phyloP scores from a whole-genome alignment of 2,797 vertebrate genomes.

The Hapalemur alaotrensis region DNA sequence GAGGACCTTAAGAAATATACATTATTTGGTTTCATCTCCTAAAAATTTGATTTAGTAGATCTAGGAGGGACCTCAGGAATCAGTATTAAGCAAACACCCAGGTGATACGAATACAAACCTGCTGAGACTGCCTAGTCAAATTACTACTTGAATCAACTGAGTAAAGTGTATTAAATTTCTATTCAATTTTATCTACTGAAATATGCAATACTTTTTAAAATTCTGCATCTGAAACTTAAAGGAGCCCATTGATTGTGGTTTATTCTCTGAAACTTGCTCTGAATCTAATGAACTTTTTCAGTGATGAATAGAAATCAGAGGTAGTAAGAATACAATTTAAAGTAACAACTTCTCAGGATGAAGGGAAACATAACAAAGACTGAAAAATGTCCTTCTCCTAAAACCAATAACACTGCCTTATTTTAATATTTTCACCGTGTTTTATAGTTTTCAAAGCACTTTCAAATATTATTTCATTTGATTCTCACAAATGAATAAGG shows the following conservation, averaged over 20 bases:
- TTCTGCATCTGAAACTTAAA: not conserved
- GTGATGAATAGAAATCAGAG: conserved; percentile 15
- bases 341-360: not conserved
- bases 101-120: not conserved
- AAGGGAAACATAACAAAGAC: conserved; percentile 24
- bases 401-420: not conserved
- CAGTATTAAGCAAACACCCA: not conserved
- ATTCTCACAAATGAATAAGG: not conserved
- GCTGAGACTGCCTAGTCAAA: not conserved
- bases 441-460: conserved; percentile 38
- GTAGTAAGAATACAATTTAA: not conserved
- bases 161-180: not conserved
- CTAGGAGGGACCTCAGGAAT: not conserved
- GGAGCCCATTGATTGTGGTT: not conserved
- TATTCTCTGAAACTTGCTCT: not conserved
- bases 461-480: conserved; percentile 11
- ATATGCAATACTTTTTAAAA: not conserved
- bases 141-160: not conserved
- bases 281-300: not conserved
- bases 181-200: not conserved
- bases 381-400: conserved; percentile 2
- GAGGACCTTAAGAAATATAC: not conserved
- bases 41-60: not conserved
- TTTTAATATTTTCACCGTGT: not conserved
- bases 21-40: not conserved